These are phyloP conservation scores for Sardinella longiceps DNA, from an alignment of 2,797 vertebrate species.

Conservation along the genomic window DNA sequence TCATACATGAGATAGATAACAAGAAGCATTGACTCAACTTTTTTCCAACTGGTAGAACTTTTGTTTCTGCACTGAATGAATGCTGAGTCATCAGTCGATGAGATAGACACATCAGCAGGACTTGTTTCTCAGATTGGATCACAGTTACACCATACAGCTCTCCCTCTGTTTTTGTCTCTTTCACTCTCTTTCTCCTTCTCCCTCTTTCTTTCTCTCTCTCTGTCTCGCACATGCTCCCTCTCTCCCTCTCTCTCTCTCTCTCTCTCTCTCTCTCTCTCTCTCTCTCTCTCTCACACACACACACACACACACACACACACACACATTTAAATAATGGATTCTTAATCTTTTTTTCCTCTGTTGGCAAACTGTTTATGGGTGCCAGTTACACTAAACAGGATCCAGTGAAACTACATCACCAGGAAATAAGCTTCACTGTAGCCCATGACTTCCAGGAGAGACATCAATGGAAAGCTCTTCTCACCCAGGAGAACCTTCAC, in stretches of 20 bases:
- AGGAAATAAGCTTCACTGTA: neutral
- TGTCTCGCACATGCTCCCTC: neutral
- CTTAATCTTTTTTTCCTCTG: neutral
- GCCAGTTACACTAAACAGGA: slow-evolving; percentile 1
- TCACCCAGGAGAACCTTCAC: neutral
- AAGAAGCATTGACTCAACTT: neutral
- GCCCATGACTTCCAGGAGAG: neutral
- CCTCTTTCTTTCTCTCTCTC: neutral
- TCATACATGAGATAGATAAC: neutral
- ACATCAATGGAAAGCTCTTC: neutral
- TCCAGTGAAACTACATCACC: neutral
- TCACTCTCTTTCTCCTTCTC: too few relatives aligned
- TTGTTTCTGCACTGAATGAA: neutral
- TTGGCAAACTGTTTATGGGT: neutral
- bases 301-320: neutral
- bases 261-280: too few relatives aligned
- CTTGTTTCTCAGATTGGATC: neutral
- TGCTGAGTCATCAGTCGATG: neutral
- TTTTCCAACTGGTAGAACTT: neutral
- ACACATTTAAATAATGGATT: neutral
- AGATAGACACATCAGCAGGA: neutral
- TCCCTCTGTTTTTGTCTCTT: too few relatives aligned
- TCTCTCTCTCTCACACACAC: neutral
- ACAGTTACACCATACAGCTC: neutral
- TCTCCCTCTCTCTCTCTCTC: too few relatives aligned